These are phyloP conservation scores for Gopherus flavomarginatus DNA, from an alignment of 2,113 vertebrate species.

Conservation along the genomic window DNA sequence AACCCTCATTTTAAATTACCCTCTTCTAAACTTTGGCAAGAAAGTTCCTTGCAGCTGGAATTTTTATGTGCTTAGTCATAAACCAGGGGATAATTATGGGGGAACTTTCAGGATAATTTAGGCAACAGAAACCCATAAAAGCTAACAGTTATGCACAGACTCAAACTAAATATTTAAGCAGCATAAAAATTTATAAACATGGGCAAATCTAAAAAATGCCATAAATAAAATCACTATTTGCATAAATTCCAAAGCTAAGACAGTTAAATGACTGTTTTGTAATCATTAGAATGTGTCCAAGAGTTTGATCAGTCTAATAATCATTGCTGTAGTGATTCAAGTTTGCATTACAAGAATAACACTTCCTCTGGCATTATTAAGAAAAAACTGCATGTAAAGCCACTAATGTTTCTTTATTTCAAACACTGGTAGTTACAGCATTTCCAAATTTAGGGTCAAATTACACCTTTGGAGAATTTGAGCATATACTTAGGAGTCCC, in stretches of 20 bases:
- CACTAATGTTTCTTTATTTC: not conserved
- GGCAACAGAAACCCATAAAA: not conserved
- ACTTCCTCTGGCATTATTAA: not conserved
- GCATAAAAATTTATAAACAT: not conserved
- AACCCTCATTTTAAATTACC: fast-evolving
- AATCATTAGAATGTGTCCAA: slow-evolving; percentile 59
- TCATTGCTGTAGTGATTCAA: slow-evolving; percentile 40
- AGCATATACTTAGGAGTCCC: not conserved
- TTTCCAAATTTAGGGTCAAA: not conserved
- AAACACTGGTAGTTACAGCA: slow-evolving; percentile 1
- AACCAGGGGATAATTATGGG: not conserved
- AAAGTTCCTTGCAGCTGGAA: not conserved
- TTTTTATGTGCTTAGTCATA: not conserved
- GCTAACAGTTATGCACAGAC: not conserved
- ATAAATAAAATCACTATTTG: slow-evolving; percentile 48
- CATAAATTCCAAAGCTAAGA: slow-evolving; percentile 34
- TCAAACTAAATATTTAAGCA: not conserved
- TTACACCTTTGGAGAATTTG: slow-evolving; percentile 13
- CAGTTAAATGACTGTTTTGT: slow-evolving; percentile 47
- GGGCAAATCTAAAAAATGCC: not conserved
- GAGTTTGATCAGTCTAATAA: slow-evolving; percentile 66
- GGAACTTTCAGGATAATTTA: not conserved
- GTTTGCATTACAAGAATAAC: not conserved
- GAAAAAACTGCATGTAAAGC: not conserved
- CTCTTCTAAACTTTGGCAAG: not conserved